Base-by-base conservation (phyloP, 2,888 invertebrate genomes). In the Apodemia hepburni region DNA sequence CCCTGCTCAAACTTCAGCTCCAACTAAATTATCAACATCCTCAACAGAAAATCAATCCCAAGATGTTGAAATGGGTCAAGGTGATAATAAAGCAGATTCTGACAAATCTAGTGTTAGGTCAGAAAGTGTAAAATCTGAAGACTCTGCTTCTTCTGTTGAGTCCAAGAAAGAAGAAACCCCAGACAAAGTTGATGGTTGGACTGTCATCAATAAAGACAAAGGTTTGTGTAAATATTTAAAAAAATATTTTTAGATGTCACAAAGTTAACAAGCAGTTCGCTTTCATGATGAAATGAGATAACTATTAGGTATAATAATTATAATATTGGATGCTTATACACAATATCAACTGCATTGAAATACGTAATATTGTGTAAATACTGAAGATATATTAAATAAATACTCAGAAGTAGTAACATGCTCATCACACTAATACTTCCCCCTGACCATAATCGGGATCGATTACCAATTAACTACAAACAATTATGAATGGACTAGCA, bases 161-260 rank as follows among this genome's bases (percentile, higher is more conserved):
- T 6, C 17, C 0, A 67, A 71, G 61, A 80, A 78, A 59, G 83
- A 84, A 62, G 71, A 73, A 6, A 79, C 82, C 2, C 74, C 78
- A 1, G 85, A 87, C 22, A 85, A 80, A 68, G 75, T 66, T 63
- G 87, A 87, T 65, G 88, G 76, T 18, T 85, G 87, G 84, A 89
- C 88, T 11, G 70, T 89, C 69, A 87, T 90, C 65, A 85, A 85
- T 60, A 81, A 82, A 47, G 86, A 86, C 9, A 85, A 81, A 77
- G 87, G 87, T 87, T 3, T 45, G 58, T 38, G 38, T 38, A 12
- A 38, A 12, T 4, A 3, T 38, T 38, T 38, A 38, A 12, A 12
- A 12, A 38, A 27, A 17, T 18, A 15, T 51, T n/a, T 18, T 51
- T 51, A 2, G 2, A 8, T 33, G 33, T 33, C 33, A 33, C 8